phyloP scores from a whole-genome alignment of 2,888 invertebrate genomes.

The Alcis repandata region DNA sequence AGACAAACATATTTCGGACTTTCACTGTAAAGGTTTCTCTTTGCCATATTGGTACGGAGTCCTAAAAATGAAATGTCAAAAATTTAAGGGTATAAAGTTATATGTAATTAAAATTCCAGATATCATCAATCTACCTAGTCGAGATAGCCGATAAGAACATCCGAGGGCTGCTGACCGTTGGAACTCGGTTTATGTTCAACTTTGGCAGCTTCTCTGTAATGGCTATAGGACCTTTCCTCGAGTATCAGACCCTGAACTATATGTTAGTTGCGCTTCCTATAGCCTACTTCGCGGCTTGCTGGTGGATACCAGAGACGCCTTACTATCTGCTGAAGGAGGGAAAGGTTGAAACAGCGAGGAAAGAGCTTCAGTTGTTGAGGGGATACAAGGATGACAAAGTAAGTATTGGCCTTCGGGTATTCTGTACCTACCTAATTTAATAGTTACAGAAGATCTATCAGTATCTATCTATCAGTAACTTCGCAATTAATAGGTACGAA shows the following conservation, averaged over 20 bases:
- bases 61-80: too few relatives aligned
- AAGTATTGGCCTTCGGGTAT: neutral
- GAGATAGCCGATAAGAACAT: slow-evolving; percentile 79
- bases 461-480: too few relatives aligned
- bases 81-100: too few relatives aligned
- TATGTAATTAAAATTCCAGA: slow-evolving; percentile 58
- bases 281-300: slow-evolving; percentile 76
- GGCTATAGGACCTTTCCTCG: slow-evolving; percentile 71
- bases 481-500: too few relatives aligned
- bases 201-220: slow-evolving; percentile 75
- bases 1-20: too few relatives aligned
- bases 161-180: slow-evolving; percentile 67
- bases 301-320: slow-evolving; percentile 87
- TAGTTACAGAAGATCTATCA: too few relatives aligned
- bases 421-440: neutral
- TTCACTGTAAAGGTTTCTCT: too few relatives aligned
- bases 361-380: slow-evolving; percentile 70
- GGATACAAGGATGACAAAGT: slow-evolving; percentile 67
- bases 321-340: slow-evolving; percentile 85
- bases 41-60: too few relatives aligned
- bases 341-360: slow-evolving; percentile 73
- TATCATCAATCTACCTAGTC: slow-evolving; percentile 71
- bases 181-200: slow-evolving; percentile 67
- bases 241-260: slow-evolving; percentile 72
- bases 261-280: slow-evolving; percentile 75